Percentiles rank a stretch among this genome's conserved stretches.
These are phyloP conservation scores for Archilochus colubris DNA, from an alignment of 2,113 vertebrate genomes.

Conservation along the genomic window DNA sequence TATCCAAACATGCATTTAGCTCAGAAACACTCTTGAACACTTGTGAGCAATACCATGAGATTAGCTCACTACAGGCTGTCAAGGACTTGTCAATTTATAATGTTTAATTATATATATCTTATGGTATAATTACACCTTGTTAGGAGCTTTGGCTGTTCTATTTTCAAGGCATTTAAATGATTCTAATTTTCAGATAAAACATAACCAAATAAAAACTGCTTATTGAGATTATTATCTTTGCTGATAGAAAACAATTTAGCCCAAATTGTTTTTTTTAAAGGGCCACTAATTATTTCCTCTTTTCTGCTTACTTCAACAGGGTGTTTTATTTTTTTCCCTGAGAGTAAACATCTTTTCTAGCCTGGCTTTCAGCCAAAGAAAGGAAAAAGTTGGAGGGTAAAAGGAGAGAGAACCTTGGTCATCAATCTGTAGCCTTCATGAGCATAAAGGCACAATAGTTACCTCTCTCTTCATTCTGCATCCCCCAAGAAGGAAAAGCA, in stretches of 20 bases:
- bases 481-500: neutral
- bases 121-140: constrained; percentile 6
- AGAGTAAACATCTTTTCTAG: neutral
- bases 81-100: neutral
- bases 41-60: neutral
- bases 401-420: neutral
- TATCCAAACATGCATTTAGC: neutral
- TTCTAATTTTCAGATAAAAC: constrained; percentile 3
- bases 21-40: neutral
- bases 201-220: constrained; percentile 15
- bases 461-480: neutral
- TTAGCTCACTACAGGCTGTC: neutral
- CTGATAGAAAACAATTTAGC: neutral
- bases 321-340: neutral
- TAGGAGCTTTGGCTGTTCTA: neutral
- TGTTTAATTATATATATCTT: constrained; percentile 31
- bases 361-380: neutral
- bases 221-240: constrained; percentile 30
- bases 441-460: neutral
- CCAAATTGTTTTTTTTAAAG: neutral
- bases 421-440: neutral
- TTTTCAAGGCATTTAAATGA: neutral
- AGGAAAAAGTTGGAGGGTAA: neutral
- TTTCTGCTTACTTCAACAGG: neutral
- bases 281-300: neutral